phyloP scores from a whole-genome alignment of 2,797 vertebrate genomes.

The Gymnothorax javanicus region DNA sequence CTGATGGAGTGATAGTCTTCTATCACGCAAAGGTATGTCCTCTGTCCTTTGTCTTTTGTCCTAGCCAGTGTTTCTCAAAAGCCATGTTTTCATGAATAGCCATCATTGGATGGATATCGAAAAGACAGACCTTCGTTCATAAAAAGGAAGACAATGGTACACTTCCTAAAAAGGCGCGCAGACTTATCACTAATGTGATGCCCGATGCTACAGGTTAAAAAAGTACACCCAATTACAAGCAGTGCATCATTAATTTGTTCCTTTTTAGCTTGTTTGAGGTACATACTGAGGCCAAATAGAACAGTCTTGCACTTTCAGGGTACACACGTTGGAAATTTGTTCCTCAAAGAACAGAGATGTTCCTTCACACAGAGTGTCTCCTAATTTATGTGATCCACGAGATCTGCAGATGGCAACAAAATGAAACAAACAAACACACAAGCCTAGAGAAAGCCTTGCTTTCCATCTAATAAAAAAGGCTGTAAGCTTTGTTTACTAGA shows the following conservation, averaged over 20 bases:
- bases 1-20: neutral
- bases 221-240: too few relatives aligned
- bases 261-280: neutral
- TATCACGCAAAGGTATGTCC: neutral
- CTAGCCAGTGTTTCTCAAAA: constrained; percentile 56
- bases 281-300: neutral
- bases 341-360: neutral
- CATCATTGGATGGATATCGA: constrained; percentile 33
- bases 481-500: constrained; percentile 44
- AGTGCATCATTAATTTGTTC: neutral
- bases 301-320: neutral
- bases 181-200: neutral
- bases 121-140: constrained; percentile 33
- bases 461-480: constrained; percentile 52
- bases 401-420: constrained; percentile 14
- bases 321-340: neutral
- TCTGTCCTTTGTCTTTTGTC: neutral
- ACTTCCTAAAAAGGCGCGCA: neutral
- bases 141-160: neutral
- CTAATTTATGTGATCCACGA: constrained; percentile 51
- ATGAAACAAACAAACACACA: neutral
- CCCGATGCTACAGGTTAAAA: too few relatives aligned
- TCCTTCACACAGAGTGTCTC: neutral
- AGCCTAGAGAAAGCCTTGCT: constrained; percentile 49
- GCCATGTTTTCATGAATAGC: constrained; percentile 38